Evolutionary conservation across 2,113 vertebrate species (phyloP), one percentile per base, ranked within the genome.

Genomic region (Condylura cristata): DNA sequence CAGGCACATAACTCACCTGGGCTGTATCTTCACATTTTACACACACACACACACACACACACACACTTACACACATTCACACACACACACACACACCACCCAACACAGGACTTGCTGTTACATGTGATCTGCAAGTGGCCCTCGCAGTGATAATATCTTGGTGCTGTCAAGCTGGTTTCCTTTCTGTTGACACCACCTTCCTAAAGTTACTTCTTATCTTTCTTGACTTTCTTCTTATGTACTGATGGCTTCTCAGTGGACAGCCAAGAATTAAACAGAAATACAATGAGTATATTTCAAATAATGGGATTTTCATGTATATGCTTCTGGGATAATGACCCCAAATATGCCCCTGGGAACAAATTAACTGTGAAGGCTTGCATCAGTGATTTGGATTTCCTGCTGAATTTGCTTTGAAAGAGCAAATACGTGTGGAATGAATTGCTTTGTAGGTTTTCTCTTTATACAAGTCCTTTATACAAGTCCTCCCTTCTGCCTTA

Each of bases 351-450:
- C 90, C 89, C 63, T 58, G 85, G 88, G 95, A 94, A 46, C 85
- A 96, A 97, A 96, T 95, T 94, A 96, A 86, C 95, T 61, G 76
- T 66, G 51, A 82, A 84, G 71, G 95, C 87, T 95, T 95, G 88
- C 88, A 86, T 93, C 94, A 86, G 88, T 70, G 85, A 83, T 83
- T 92, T 76, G 95, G 71, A 74, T 78, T 94, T 97, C 96, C 88
- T 93, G 93, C 96, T 89, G 86, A 60, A 72, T 84, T 78, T 89
- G 13, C 89, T 72, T 32, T 89, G 92, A 87, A 96, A 97, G 93
- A 95, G 81, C 81, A 94, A 95, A 93, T 80, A n/a, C 4, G 3
- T 48, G 48, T 74, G 58, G 78, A 93, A 87, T 26, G 71, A 86
- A 24, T 0, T 32, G 71, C 94, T 95, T 72, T 92, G 79, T 75